Base-by-base conservation (phyloP, 1,140 invertebrate genomes). In the Atta colombica region DNA sequence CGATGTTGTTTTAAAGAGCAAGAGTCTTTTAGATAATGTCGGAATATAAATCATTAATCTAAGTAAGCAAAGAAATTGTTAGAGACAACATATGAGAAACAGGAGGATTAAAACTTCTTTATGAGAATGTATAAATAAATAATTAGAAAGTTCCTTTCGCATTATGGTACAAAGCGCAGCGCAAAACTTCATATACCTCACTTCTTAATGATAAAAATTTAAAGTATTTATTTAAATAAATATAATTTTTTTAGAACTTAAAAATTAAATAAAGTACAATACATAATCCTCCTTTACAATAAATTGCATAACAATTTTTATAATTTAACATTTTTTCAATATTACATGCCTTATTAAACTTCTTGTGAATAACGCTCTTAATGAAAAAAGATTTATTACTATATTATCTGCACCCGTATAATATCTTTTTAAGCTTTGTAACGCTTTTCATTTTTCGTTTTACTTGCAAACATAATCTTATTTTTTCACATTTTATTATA, bases 11-110 rank as follows among this genome's bases (percentile, higher is more conserved):
- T 16, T 35, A 82, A 84, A 84, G 39, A 74, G 18, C 35, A 16
- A 51, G 18, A 49, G 55, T 28, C 55, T 74, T 74, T 82, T 14
- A 84, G 68, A 84, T 84, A 84, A 84, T 61, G 8, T 14, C 21
- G 3, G 39, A 16, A 84, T 74, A 84, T 74, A 74, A 74, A n/a
- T 84, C 63, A 71, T 84, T 84, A 74, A 39, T 14, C 0, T n/a
- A 84, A 74, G 39, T 84, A 18, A 84, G 14, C 18, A 61, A 35
- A 18, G 8, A 74, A 74, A 84, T 82, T 49, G 39, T 25, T 74
- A 60, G 39, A 12, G 55, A 60, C 55, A 49, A 49, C 53, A 51
- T 16, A 16, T 14, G 14, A 39, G 39, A 49, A 74, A 53, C 18
- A 49, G 51, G 39, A 51, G 25, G 4, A 1, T 35, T n/a, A 25